Base-by-base conservation (phyloP, 2,888 invertebrate species). In the Hirudinaria manillensis region DNA sequence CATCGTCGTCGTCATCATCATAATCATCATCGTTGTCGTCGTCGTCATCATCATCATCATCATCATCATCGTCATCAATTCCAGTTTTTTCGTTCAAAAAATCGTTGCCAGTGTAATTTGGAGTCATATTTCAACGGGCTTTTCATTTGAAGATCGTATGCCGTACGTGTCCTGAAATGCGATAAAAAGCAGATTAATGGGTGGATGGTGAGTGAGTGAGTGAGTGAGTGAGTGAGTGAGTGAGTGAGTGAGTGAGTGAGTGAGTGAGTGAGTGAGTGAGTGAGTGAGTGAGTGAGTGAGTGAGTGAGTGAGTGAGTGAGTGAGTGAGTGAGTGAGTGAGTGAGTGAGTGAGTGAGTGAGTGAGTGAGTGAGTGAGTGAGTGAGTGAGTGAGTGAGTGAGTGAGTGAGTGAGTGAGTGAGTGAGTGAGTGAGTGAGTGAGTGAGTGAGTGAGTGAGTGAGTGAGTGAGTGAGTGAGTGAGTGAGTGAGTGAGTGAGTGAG, bases 251-350 rank as follows among this genome's bases (percentile, higher is more conserved):
- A 72, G 72, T 53, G 72, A 72, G 72, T 53, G 55, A 72, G 72
- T 53, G 55, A 72, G 29, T 51, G 72, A 72, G 72, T 65, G 73
- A 73, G 65, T 65, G 73, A 73, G 65, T 65, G 65, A 73, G 73
- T 65, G 65, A 73, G 65, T 65, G 65, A 74, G 38, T 65, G 74
- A 74, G 74, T 65, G 74, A 74, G 66, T 66, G 66, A 74, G 74
- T 66, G 61, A 74, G 74, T 65, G 74, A 74, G 74, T 65, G 74
- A 65, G 74, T 65, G 74, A 74, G 74, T 74, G 74, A 74, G 74
- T 74, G 74, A 74, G 66, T 66, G 74, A 74, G 66, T 65, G 74
- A 74, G 66, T 65, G 74, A 65, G 66, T 65, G 29, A 61, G 29
- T 29, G 61, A 61, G 24, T 29, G 61, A 27, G 24, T 27, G 24